Conservation (phyloP, 2,113 vertebrate genomes). For the Pterophyllum scalare region DNA sequence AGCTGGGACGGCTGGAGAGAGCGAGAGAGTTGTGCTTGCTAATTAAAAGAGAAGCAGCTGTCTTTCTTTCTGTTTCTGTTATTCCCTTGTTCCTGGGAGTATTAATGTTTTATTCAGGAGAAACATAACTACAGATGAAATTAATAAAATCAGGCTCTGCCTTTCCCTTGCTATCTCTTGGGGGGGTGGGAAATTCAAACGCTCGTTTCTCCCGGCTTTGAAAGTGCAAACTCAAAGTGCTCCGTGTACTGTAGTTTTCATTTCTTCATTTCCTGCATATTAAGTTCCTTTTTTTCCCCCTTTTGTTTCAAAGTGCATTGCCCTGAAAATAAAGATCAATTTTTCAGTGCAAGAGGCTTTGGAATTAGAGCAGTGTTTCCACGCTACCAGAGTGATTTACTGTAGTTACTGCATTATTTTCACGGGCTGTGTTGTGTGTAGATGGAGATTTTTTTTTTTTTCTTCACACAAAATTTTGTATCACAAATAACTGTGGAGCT, state of each 20-base stretch:
- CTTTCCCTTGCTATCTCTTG: conserved; percentile 78
- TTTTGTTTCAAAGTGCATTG: conserved; percentile 79
- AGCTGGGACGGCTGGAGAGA: conserved; percentile 67
- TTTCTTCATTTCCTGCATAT: conserved; percentile 83
- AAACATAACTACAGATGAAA: conserved; percentile 83
- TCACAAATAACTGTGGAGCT: conserved; percentile 58
- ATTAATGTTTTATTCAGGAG: conserved; percentile 85
- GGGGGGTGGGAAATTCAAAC: conserved; percentile 79
- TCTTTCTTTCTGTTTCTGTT: conserved; percentile 77
- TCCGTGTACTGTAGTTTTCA: conserved; percentile 78
- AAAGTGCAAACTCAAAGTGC: conserved; percentile 81
- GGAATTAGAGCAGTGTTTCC: conserved; percentile 74
- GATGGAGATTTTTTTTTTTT: neutral
- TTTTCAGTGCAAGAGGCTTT: conserved; percentile 76
- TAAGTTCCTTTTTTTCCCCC: conserved; percentile 71
- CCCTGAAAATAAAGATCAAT: conserved; percentile 78
- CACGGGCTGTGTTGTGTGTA: conserved; percentile 40
- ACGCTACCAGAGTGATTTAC: conserved; percentile 64
- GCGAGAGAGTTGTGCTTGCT: conserved; percentile 70
- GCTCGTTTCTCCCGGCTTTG: conserved; percentile 77
- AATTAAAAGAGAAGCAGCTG: conserved; percentile 81
- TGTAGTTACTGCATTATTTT: conserved; percentile 69
- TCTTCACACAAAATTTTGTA: conserved; percentile 34
- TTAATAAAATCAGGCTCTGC: conserved; percentile 83
- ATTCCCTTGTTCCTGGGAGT: conserved; percentile 80